Percentiles rank a stretch among this genome's conserved stretches.
These are phyloP conservation scores for Epistrophe grossulariae DNA, from an alignment of 2,888 invertebrate species.

Conservation along the genomic window DNA sequence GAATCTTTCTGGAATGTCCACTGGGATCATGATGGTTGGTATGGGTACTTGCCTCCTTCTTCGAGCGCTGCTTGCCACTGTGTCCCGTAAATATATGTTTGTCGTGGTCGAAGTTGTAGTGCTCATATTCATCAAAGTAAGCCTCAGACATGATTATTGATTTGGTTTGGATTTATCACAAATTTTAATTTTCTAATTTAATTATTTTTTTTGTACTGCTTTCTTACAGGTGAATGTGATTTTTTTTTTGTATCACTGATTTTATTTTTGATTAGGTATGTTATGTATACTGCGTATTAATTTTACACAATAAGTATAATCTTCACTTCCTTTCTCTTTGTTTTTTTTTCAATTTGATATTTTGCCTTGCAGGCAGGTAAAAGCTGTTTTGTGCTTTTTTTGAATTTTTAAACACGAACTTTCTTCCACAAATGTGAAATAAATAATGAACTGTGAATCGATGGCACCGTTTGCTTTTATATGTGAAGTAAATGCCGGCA, in stretches of 20 bases:
- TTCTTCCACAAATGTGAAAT: constrained; percentile 68
- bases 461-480: constrained; percentile 60
- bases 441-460: constrained; percentile 63
- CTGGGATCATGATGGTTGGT: constrained; percentile 96
- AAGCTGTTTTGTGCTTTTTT: constrained; percentile 14
- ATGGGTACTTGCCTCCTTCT: constrained; percentile 94
- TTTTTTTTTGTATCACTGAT: background rate
- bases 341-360: background rate
- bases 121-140: constrained; percentile 95
- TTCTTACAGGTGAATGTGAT: background rate
- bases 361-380: constrained; percentile 15
- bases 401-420: constrained; percentile 41
- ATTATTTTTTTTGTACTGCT: constrained; percentile 7
- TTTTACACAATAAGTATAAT: background rate
- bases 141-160: constrained; percentile 90
- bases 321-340: constrained; percentile 29
- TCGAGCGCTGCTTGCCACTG: constrained; percentile 95
- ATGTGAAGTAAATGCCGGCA: constrained; percentile 64
- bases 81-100: constrained; percentile 94
- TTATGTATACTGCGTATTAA: background rate
- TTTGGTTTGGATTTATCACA: constrained; percentile 51
- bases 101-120: constrained; percentile 97
- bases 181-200: constrained; percentile 1
- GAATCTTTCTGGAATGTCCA: constrained; percentile 96
- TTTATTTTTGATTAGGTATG: background rate